Evolutionary conservation across 2,888 invertebrate species (phyloP).

Genomic region (Corbicula japonica): DNA sequence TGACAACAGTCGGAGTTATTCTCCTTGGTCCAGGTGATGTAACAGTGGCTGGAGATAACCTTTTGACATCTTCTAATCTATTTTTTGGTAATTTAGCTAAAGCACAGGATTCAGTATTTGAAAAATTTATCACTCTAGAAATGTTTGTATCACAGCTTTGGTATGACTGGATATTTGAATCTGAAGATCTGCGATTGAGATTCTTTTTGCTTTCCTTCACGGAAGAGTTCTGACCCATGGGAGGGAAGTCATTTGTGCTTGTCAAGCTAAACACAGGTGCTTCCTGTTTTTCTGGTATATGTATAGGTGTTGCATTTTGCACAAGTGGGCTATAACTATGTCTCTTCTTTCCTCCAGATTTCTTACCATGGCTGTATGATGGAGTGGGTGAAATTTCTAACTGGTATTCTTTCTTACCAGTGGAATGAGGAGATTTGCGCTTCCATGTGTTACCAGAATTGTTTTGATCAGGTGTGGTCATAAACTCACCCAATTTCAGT

Average conservation of each 20-base stretch:
- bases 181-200: constrained; percentile 30
- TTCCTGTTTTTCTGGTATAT: constrained; percentile 10
- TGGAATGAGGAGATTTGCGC: constrained; percentile 74
- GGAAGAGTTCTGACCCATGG: constrained; percentile 58
- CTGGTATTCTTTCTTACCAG: constrained; percentile 52
- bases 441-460: constrained; percentile 59
- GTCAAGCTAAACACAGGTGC: constrained; percentile 74
- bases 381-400: constrained; percentile 68
- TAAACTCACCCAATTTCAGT: constrained; percentile 79
- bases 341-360: constrained; percentile 64
- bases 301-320: constrained; percentile 35
- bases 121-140: constrained; percentile 66
- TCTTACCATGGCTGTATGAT: constrained; percentile 38
- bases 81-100: constrained; percentile 31
- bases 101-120: constrained; percentile 41
- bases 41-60: constrained; percentile 35
- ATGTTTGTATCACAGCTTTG: constrained; percentile 51
- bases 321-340: constrained; percentile 61
- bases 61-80: constrained; percentile 51
- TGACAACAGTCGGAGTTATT: constrained; percentile 64
- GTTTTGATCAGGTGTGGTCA: constrained; percentile 72
- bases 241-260: constrained; percentile 77
- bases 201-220: constrained; percentile 19
- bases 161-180: constrained; percentile 27
- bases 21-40: constrained; percentile 33